These are phyloP conservation scores for Drosophila kuntzei DNA, from an alignment of 2,888 invertebrate genomes.

Conservation along the genomic window DNA sequence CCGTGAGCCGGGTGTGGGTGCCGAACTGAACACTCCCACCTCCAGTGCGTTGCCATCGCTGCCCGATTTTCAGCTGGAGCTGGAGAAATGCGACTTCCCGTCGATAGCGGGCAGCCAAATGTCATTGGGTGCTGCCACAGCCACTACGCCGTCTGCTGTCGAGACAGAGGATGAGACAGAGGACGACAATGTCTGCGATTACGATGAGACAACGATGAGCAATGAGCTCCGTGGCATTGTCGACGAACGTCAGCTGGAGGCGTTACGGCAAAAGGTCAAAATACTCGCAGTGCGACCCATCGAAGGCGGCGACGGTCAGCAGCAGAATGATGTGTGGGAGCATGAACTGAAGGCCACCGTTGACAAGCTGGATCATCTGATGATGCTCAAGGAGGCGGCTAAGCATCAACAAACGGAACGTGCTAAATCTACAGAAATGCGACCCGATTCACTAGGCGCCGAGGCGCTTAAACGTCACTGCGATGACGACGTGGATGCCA, in stretches of 20 bases:
- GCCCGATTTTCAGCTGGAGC: conserved; percentile 87
- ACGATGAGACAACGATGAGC: conserved; percentile 55
- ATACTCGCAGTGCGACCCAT: conserved; percentile 91
- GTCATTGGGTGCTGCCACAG: conserved; percentile 84
- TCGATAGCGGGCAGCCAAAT: conserved; percentile 86
- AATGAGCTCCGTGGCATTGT: conserved; percentile 68
- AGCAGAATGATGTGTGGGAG: conserved; percentile 89
- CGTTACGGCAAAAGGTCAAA: conserved; percentile 89
- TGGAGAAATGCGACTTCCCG: conserved; percentile 87
- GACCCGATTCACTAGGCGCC: conserved; percentile 81
- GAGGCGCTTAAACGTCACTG: conserved; percentile 72
- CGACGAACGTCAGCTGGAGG: conserved; percentile 88
- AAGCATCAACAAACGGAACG: conserved; percentile 59
- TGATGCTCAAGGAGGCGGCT: conserved; percentile 87
- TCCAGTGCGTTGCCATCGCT: conserved; percentile 79
- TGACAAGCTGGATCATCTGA: conserved; percentile 90
- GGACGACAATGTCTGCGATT: conserved; percentile 67
- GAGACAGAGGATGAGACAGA: conserved; percentile 67
- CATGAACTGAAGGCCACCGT: conserved; percentile 91
- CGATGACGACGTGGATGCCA: conserved; percentile 59
- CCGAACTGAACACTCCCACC: conserved; percentile 87
- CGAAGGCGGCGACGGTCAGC: conserved; percentile 90
- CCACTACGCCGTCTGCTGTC: conserved; percentile 32
- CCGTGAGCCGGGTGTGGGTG: conserved; percentile 91
- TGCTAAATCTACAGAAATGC: conserved; percentile 54